Percentiles rank a stretch among this genome's conserved stretches.
phyloP scores from a whole-genome alignment of 1,140 invertebrate genomes.

The Dufourea novaeangliae region DNA sequence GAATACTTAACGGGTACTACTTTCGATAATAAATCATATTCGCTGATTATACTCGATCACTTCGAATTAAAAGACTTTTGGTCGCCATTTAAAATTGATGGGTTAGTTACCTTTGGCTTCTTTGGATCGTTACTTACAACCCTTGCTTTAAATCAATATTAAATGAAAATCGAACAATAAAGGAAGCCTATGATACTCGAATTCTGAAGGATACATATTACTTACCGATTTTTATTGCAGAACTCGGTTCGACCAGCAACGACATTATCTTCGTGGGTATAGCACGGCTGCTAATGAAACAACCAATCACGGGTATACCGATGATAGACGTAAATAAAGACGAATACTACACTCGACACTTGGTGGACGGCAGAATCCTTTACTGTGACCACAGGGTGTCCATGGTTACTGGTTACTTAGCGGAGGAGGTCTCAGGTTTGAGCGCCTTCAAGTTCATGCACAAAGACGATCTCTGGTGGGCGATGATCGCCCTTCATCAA shows the following conservation, averaged over 20 bases:
- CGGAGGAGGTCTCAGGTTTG: slow-evolving; percentile 89
- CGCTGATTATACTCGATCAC: too few relatives aligned
- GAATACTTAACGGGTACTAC: too few relatives aligned
- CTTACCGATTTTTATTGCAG: not conserved
- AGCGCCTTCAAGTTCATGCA: slow-evolving; percentile 94
- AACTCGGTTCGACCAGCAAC: slow-evolving; percentile 72
- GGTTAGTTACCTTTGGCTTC: too few relatives aligned
- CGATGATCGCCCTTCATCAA: slow-evolving; percentile 90
- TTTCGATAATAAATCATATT: too few relatives aligned
- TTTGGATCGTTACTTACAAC: too few relatives aligned
- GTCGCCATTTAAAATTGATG: too few relatives aligned
- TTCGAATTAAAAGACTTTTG: too few relatives aligned
- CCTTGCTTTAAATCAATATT: too few relatives aligned
- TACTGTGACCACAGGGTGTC: slow-evolving; percentile 93
- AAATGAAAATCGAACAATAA: not conserved
- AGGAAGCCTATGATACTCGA: too few relatives aligned
- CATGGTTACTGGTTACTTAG: slow-evolving; percentile 91
- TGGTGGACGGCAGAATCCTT: slow-evolving; percentile 91
- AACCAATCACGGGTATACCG: slow-evolving; percentile 86
- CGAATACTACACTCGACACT: slow-evolving; percentile 92
- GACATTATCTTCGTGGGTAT: slow-evolving; percentile 87
- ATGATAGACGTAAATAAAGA: slow-evolving; percentile 88
- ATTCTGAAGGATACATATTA: not conserved
- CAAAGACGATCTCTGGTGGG: slow-evolving; percentile 91
- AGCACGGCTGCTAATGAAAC: slow-evolving; percentile 85